Conservation (phyloP, 2,888 invertebrate genomes). For the Athalia rosae region DNA sequence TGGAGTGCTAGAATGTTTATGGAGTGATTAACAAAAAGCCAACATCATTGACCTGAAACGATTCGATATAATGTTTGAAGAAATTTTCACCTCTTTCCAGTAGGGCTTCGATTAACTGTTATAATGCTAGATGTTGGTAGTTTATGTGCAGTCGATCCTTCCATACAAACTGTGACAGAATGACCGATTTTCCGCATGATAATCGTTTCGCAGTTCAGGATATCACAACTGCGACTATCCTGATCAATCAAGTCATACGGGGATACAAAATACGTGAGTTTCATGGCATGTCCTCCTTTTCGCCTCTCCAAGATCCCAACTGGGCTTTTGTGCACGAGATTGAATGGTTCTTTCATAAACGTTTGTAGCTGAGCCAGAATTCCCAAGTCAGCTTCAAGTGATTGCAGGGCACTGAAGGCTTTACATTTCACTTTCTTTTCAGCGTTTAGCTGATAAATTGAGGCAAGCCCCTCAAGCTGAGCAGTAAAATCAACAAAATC, state of each 20-base stretch:
- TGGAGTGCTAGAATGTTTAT: conserved; percentile 77
- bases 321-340: conserved; percentile 90
- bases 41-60: background rate
- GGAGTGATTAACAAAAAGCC: conserved; percentile 41
- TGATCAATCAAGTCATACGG: conserved; percentile 93
- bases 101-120: conserved; percentile 80
- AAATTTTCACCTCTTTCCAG: conserved; percentile 81
- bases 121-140: conserved; percentile 85
- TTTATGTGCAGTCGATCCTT: conserved; percentile 90
- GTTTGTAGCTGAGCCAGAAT: conserved; percentile 86
- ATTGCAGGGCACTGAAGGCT: conserved; percentile 93
- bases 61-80: background rate
- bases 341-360: conserved; percentile 82
- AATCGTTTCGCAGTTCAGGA: conserved; percentile 85
- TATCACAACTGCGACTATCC: conserved; percentile 82
- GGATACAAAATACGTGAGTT: conserved; percentile 94
- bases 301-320: conserved; percentile 78
- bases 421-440: conserved; percentile 96
- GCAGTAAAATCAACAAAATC: conserved; percentile 95
- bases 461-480: conserved; percentile 92
- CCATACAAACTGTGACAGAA: conserved; percentile 92
- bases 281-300: conserved; percentile 87
- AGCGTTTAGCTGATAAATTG: conserved; percentile 94
- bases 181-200: conserved; percentile 84
- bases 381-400: conserved; percentile 91